Base-by-base conservation (phyloP, 2,888 invertebrate species). In the Oligia fasciuncula region DNA sequence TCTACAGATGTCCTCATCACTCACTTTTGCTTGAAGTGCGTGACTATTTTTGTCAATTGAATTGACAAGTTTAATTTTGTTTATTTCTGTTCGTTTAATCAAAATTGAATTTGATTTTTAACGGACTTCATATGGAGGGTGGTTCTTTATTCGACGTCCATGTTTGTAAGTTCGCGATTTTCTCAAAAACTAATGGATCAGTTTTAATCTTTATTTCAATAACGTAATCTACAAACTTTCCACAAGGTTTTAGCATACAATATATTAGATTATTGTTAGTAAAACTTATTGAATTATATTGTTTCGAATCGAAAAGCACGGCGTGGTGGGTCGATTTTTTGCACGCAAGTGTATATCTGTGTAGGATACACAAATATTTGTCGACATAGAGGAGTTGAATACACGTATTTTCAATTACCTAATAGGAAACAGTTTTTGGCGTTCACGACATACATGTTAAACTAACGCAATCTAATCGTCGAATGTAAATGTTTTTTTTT, bases 391-490 rank as follows among this genome's bases (percentile, higher is more conserved):
- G 63, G 67, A 72, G 77, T 82, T 57, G 65, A 49, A 65, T 17
- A 40, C 62, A 54, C 46, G 54, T 84, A 57, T 79, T 78, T 81
- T 84, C 66, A 67, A 71, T 78, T 78, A 62, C 83, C 35, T 63
- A 80, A 77, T 83, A 13, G 68, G 40, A 83, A 68, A 77, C 63
- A 35, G 69, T 78, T 71, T 77, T 67, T 29, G 46, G 29, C 29
- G 46, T 65, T 66, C 40, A 19, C 40, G n/a, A 77, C 60, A 49
- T 11, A 67, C 11, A 40, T 19, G 49, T 29, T 43, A 60, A 49
- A 49, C n/a, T 66, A 51, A 65, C 57, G 73, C 62, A 68, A 67
- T 79, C 19, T 43, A 51, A 54, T 60, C 29, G 29, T 49, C 23
- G 35, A 60, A 81, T 51, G 40, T 19, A 68, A 82, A 29, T 63